Evolutionary conservation across 1,140 invertebrate species (phyloP), one percentile per base, ranked within the genome.

Genomic region (Achroia grisella): DNA sequence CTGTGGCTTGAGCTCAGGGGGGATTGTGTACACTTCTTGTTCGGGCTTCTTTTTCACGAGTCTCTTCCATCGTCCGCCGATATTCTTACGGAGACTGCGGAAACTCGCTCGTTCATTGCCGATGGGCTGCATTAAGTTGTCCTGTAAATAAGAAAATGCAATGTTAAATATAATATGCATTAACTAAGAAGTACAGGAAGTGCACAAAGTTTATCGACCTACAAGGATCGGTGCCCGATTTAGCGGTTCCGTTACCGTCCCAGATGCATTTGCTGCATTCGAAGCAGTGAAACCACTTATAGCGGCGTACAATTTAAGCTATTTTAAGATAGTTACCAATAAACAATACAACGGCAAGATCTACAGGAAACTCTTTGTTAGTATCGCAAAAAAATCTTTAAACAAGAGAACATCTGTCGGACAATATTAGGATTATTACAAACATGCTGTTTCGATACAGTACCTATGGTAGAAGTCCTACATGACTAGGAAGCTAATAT

Each of bases 1-100:
- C 85, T 95, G 94, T 55, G 93, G 93, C 80, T 93, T 93, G 48
- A 95, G 87, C 85, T 95, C 94, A 17, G 93, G 91, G 44, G 94
- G 93, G 87, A 95, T 94, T 63, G 92, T 92, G 87, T 93, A 94
- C 44, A 91, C 89, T 66, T 94, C 92, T 71, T 91, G 89, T 60
- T 91, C 90, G 27, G 92, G 89, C 87, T 94, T 94, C 88, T 90
- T 92, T 70, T 93, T 93, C 42, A 94, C 92, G 56, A 94, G 86
- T 59, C 93, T 89, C 79, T 92, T 91, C 90, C 93, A 94, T 62
- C 91, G 91, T 58, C 93, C 93, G 56, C 93, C 92, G 56, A 94
- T 89, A 70, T 94, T 94, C 71, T 94, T 94, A 47, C 92, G 89
- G 69, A 94, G 90, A 73, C 92, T 93, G 69, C 92, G 91, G 72